Base-by-base conservation (phyloP, 2,113 vertebrate species). In the Mobula birostris region DNA sequence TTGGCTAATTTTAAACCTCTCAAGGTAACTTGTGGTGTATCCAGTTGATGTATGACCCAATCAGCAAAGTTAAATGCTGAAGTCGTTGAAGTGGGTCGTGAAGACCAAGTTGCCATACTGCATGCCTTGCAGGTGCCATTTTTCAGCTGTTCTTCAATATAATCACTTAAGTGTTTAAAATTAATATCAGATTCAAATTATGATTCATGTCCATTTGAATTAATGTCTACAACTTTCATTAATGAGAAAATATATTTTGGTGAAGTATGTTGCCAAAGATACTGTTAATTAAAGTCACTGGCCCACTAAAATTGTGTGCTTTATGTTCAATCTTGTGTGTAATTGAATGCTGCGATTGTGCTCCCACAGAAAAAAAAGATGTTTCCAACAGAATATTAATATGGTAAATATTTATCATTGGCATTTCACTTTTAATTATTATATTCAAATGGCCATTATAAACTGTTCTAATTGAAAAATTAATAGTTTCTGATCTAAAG, bases 281-380 rank as follows among this genome's bases (percentile, higher is more conserved):
- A 93, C 90, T 76, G 70, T 76, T 93, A 92, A 92, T 92, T 92
- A 93, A 93, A 93, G 68, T 74, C n/a, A 74, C 70, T 93, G 91
- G 72, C 70, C 91, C 91, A 93, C 91, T 24, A 36, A 93, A 74
- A 93, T 74, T 40, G 21, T 93, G 9, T 76, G 70, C 3, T 93
- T 74, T 93, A 32, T 93, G 91, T 93, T 76, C 91, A 93, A 29
- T 76, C 91, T 93, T 74, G 91, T 72, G 68, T 93, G 90, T 93
- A 93, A 93, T 93, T 93, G 90, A 72, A 32, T 93, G 68, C 70
- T 76, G 19, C 29, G 91, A 74, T 93, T 93, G 91, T 29, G 91
- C 24, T 29, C 36, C 68, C 90, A 72, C 24, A 48, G 90, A 66
- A 92, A 68, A 66, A 72, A 68, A 66, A 72, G 68, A 92, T 72